These are phyloP conservation scores for Caenorhabditis becei DNA, from an alignment of 2,888 invertebrate species.

Conservation along the genomic window DNA sequence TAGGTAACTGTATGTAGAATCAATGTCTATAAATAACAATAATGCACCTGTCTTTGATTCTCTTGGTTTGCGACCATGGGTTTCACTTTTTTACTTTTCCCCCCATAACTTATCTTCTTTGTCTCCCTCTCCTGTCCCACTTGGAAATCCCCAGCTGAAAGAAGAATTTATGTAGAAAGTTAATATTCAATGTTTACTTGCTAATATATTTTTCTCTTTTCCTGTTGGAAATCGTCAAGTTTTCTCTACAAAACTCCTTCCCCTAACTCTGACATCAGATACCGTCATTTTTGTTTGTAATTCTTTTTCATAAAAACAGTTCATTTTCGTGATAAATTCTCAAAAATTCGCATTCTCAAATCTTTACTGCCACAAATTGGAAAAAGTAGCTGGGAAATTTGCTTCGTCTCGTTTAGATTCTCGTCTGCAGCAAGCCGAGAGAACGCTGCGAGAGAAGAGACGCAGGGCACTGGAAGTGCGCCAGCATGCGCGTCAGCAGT, in stretches of 20 bases:
- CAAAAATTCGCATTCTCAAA: too few species aligned
- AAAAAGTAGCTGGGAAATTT: too few species aligned
- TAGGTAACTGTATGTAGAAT: too few species aligned
- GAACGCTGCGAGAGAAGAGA: too few species aligned
- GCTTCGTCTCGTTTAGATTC: too few species aligned
- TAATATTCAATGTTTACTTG: constrained; percentile 15
- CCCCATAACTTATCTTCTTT: constrained; percentile 53
- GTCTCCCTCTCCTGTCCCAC: neutral
- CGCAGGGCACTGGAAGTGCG: too few species aligned
- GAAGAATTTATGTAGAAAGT: constrained; percentile 34
- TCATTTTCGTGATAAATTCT: too few species aligned
- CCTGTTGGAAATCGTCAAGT: neutral
- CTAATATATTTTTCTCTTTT: constrained; percentile 8
- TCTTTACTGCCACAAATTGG: too few species aligned
- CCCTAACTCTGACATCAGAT: constrained; percentile 12
- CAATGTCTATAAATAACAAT: too few species aligned
- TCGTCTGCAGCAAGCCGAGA: too few species aligned
- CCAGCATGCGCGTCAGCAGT: neutral
- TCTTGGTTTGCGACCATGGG: constrained; percentile 12
- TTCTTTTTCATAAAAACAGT: too few species aligned
- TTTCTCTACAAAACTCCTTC: neutral
- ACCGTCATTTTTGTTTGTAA: constrained; percentile 41
- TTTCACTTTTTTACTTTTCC: constrained; percentile 12
- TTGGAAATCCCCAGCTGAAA: neutral
- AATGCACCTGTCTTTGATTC: too few species aligned